Conservation (phyloP, 2,797 vertebrate species). For the Antrozous pallidus region DNA sequence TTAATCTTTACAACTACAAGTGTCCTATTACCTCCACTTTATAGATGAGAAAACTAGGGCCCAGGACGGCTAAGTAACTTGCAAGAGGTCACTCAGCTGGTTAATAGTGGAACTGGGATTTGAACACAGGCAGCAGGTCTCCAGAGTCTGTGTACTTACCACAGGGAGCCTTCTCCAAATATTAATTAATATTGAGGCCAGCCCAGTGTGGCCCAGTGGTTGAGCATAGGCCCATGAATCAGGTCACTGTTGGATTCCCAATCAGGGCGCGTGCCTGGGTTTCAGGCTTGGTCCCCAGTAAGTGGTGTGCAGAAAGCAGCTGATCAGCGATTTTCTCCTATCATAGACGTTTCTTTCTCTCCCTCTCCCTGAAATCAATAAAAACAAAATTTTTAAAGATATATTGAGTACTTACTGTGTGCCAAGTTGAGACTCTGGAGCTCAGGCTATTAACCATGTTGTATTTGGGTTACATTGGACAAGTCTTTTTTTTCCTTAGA, state of each 20-base stretch:
- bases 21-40: neutral
- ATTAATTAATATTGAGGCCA: neutral
- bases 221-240: too few species aligned
- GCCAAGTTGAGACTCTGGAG: neutral
- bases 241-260: too few species aligned
- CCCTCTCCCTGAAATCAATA: too few species aligned
- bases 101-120: neutral
- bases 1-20: neutral
- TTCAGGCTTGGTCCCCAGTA: too few species aligned
- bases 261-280: too few species aligned
- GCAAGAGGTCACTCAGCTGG: neutral
- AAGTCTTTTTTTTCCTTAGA: neutral
- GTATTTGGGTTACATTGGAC: neutral
- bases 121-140: neutral
- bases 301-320: too few species aligned
- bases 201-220: too few species aligned
- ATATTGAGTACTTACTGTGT: neutral
- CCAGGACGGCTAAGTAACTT: slow-evolving; percentile 6
- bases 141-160: neutral
- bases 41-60: neutral
- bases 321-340: too few species aligned
- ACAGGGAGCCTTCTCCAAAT: neutral
- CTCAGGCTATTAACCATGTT: neutral
- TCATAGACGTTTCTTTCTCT: too few species aligned
- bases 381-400: too few species aligned